Conservation (phyloP, 2,888 invertebrate species). For the Agriopis marginaria region DNA sequence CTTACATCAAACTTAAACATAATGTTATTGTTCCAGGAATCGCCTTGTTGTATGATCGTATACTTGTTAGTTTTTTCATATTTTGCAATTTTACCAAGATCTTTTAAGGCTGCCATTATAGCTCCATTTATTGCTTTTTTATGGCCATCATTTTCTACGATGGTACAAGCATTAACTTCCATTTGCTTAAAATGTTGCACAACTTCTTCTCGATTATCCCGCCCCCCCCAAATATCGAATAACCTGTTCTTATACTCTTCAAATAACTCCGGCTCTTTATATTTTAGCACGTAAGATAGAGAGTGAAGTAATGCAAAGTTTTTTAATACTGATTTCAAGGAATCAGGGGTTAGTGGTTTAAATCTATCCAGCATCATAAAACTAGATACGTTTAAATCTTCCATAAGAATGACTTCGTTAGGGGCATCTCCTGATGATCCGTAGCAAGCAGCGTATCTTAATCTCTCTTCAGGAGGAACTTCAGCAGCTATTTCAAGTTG, state of each 20-base stretch:
- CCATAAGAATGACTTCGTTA: slow-evolving; percentile 60
- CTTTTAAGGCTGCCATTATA: slow-evolving; percentile 15
- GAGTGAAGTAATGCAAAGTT: slow-evolving; percentile 57
- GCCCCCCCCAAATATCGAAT: slow-evolving; percentile 37
- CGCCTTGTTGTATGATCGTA: slow-evolving; percentile 58
- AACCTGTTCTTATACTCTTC: slow-evolving; percentile 39
- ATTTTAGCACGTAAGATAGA: slow-evolving; percentile 53
- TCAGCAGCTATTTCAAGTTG: slow-evolving; percentile 49
- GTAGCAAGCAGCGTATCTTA: slow-evolving; percentile 56
- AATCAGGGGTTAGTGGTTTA: slow-evolving; percentile 46
- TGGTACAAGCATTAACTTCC: slow-evolving; percentile 21
- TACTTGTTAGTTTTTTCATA: slow-evolving; percentile 45
- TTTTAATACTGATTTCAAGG: slow-evolving; percentile 51
- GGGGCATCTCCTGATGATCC: slow-evolving; percentile 51
- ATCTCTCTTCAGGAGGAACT: slow-evolving; percentile 50
- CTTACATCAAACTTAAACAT: slow-evolving; percentile 55
- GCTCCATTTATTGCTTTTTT: slow-evolving; percentile 37
- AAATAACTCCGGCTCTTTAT: slow-evolving; percentile 49
- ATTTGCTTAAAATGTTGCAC: slow-evolving; percentile 26
- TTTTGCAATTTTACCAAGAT: slow-evolving; percentile 38
- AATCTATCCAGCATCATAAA: slow-evolving; percentile 56
- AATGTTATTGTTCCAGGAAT: slow-evolving; percentile 61
- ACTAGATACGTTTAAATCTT: slow-evolving; percentile 54
- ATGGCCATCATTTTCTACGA: slow-evolving; percentile 39
- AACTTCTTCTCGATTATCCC: slow-evolving; percentile 10